Conservation (phyloP, 1,140 invertebrate species). For the Cecropterus lyciades region DNA sequence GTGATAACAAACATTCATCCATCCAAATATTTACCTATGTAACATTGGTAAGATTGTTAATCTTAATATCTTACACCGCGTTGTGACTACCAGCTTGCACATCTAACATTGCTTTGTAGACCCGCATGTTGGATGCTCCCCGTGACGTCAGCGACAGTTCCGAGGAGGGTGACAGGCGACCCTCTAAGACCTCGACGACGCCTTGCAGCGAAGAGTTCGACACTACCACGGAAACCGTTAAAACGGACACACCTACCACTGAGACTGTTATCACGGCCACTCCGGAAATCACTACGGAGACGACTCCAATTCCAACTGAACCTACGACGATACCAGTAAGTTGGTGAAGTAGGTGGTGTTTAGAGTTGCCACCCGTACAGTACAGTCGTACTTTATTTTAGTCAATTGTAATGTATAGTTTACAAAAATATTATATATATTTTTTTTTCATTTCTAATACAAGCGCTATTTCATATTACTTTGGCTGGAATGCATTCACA, state of each 20-base stretch:
- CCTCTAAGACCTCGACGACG: neutral
- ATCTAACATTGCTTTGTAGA: conserved; percentile 38
- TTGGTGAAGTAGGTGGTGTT: neutral
- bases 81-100: conserved; percentile 9
- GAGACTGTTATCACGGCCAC: conserved; percentile 4
- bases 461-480: too few species aligned
- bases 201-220: neutral
- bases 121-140: neutral
- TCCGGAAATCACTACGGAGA: conserved; percentile 1
- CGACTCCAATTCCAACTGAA: conserved; percentile 5
- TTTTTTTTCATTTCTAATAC: too few species aligned
- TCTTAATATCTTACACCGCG: too few species aligned
- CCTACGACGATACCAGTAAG: conserved; percentile 33
- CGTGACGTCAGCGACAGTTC: conserved; percentile 30
- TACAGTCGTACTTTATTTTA: too few species aligned
- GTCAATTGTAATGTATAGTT: too few species aligned
- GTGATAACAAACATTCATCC: too few species aligned
- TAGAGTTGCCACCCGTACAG: too few species aligned
- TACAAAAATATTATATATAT: too few species aligned
- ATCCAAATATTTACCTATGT: too few species aligned
- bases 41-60: too few species aligned
- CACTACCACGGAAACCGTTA: neutral
- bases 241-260: neutral
- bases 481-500: too few species aligned
- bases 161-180: conserved; percentile 17